Evolutionary conservation across 2,888 invertebrate genomes (phyloP).

Genomic region (Plagodis dolabraria): DNA sequence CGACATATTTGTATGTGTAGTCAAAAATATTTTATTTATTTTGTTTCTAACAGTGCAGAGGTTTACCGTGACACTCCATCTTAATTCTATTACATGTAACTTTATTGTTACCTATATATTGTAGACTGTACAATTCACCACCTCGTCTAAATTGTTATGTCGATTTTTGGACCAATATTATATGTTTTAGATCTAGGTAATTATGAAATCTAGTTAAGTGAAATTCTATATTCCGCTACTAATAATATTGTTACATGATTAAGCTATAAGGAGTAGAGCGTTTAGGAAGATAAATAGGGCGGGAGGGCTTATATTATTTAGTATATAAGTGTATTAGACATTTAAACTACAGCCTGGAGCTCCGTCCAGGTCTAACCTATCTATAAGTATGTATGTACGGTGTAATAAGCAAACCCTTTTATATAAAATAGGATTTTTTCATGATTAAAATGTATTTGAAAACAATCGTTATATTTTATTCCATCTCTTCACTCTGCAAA

Average conservation of each 20-base stretch:
- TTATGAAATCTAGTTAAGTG: constrained; percentile 14
- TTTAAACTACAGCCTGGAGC: constrained; percentile 8
- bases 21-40: constrained; percentile 35
- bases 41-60: constrained; percentile 14
- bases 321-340: constrained; percentile 9
- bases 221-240: constrained; percentile 20
- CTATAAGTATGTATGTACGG: constrained; percentile 31
- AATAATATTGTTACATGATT: constrained; percentile 10
- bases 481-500: constrained; percentile 21
- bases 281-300: constrained; percentile 14
- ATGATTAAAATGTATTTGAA: constrained; percentile 37
- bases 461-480: constrained; percentile 34
- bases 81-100: constrained; percentile 27
- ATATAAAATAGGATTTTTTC: constrained; percentile 33
- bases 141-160: constrained; percentile 14
- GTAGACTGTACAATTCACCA: constrained; percentile 30
- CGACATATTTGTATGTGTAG: constrained; percentile 19
- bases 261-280: constrained; percentile 12
- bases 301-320: constrained; percentile 17
- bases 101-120: constrained; percentile 8
- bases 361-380: constrained; percentile 19
- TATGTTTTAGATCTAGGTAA: constrained; percentile 17
- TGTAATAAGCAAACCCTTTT: constrained; percentile 38
- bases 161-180: constrained; percentile 27
- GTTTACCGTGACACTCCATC: constrained; percentile 5